A percentile compares a stretch with the other conserved stretches of the same genome.
These are phyloP conservation scores for Valencia hispanica DNA, from an alignment of 2,797 vertebrate species.

Conservation along the genomic window DNA sequence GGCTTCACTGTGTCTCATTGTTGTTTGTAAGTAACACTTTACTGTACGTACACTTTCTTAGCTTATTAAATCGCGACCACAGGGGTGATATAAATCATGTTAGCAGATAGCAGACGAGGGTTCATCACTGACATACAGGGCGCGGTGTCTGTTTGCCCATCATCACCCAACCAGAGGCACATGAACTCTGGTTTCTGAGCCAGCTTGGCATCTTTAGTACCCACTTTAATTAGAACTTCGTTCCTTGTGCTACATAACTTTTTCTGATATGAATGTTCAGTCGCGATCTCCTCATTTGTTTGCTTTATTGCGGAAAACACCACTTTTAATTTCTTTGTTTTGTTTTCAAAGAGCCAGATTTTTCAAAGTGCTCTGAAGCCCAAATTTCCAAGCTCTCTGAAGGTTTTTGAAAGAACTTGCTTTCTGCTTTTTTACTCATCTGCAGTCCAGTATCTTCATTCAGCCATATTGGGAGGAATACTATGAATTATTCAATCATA, in stretches of 20 bases:
- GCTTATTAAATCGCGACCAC: neutral
- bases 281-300: neutral
- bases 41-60: neutral
- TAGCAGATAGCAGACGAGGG: neutral
- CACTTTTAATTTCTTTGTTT: neutral
- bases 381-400: neutral
- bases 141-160: neutral
- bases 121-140: neutral
- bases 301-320: neutral
- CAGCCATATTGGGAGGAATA: neutral
- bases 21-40: fast-evolving
- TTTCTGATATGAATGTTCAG: neutral
- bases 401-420: neutral
- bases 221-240: neutral
- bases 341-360: neutral
- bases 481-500: neutral
- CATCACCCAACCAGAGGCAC: neutral
- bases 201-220: neutral
- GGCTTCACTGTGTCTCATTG: neutral
- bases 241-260: neutral
- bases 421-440: neutral
- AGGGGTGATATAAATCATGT: neutral
- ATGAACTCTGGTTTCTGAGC: neutral
- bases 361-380: neutral
- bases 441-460: neutral